phyloP scores from a whole-genome alignment of 2,113 vertebrate species.

The Vulpes lagopus region DNA sequence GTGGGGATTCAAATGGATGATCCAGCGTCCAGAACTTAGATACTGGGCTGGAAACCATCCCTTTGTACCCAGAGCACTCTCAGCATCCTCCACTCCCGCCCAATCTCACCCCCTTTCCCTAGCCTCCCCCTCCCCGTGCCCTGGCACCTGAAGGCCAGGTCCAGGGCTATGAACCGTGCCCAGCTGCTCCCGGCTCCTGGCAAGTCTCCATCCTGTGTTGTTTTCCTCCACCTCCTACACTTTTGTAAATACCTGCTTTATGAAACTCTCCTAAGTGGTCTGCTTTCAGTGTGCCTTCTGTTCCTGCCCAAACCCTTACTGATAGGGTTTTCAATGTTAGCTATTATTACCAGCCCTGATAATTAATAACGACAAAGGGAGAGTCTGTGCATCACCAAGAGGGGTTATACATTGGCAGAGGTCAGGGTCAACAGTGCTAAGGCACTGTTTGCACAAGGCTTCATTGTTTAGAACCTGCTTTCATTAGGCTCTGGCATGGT shows the following conservation, averaged over 20 bases:
- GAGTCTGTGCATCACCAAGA: neutral
- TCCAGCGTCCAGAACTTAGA: too few relatives aligned
- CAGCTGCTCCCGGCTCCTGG: neutral
- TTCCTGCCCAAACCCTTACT: neutral
- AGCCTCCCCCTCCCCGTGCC: fast-evolving
- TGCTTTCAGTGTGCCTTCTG: neutral
- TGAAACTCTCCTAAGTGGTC: neutral
- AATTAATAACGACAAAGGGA: neutral
- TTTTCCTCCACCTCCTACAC: neutral
- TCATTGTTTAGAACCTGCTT: neutral
- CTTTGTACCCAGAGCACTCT: neutral
- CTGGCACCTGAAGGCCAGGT: neutral
- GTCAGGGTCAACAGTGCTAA: neutral
- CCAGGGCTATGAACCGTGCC: neutral
- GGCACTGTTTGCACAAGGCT: neutral
- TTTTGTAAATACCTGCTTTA: neutral
- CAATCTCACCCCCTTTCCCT: fast-evolving
- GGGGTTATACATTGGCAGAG: neutral
- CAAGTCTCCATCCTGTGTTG: fast-evolving
- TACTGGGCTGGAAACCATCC: neutral
- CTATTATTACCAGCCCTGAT: neutral
- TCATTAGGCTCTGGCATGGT: neutral
- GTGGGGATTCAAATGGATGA: neutral
- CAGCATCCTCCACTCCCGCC: neutral
- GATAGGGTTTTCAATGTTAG: neutral